Conservation (phyloP, 2,113 vertebrate species). For the Eurystomus gularis region DNA sequence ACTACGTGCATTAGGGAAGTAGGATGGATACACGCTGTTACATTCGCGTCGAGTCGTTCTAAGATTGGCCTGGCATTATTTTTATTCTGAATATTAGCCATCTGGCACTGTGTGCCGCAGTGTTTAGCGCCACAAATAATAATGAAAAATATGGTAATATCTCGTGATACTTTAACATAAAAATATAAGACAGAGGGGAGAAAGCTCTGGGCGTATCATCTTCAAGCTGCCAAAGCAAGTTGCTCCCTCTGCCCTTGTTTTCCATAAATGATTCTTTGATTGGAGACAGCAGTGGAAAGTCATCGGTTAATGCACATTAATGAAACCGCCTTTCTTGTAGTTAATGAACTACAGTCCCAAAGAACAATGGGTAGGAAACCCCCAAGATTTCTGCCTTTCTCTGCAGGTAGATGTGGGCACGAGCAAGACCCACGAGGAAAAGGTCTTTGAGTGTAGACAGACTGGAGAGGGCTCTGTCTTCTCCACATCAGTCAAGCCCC, state of each 20-base stretch:
- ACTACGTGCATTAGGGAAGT: neutral
- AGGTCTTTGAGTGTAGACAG: neutral
- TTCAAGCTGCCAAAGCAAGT: slow-evolving; percentile 42
- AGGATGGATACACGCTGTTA: slow-evolving; percentile 56
- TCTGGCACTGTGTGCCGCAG: slow-evolving; percentile 52
- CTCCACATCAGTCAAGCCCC: neutral
- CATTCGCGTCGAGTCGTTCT: slow-evolving; percentile 31
- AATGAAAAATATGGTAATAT: slow-evolving; percentile 61
- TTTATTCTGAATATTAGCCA: slow-evolving; percentile 60
- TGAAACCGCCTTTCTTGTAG: neutral
- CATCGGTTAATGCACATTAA: neutral
- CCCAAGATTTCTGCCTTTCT: neutral
- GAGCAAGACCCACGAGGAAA: neutral
- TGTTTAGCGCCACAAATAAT: slow-evolving; percentile 63
- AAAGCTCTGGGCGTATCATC: slow-evolving; percentile 34
- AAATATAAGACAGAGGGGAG: slow-evolving; percentile 54
- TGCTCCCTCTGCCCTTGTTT: slow-evolving; percentile 58
- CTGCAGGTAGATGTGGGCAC: neutral
- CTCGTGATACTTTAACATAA: slow-evolving; percentile 42
- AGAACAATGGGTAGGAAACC: neutral
- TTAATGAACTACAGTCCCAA: neutral
- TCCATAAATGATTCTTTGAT: slow-evolving; percentile 45
- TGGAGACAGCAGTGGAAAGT: slow-evolving; percentile 38
- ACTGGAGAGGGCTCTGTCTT: neutral
- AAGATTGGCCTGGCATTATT: slow-evolving; percentile 55